Evolutionary conservation across 2,797 vertebrate species (phyloP).

Genomic region (Helostoma temminkii): DNA sequence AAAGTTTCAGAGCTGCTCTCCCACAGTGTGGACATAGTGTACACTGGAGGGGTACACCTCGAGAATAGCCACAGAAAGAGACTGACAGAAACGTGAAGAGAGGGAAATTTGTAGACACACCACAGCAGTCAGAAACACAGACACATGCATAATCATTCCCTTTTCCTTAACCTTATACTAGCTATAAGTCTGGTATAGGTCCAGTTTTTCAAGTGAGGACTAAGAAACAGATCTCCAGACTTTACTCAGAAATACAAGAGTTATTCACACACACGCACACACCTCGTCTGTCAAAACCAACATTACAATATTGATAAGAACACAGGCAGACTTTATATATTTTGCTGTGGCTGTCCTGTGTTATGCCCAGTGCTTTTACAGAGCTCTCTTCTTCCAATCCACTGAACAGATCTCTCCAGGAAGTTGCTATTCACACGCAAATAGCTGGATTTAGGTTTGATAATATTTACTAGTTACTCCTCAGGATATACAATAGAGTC

Average conservation of each 20-base stretch:
- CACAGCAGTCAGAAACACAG: slow-evolving; percentile 4
- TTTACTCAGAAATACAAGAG: background rate
- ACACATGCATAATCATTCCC: slow-evolving; percentile 18
- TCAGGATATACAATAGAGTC: slow-evolving; percentile 7
- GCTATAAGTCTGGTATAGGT: background rate
- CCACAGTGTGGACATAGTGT: slow-evolving; percentile 69
- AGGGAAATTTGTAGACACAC: slow-evolving; percentile 57
- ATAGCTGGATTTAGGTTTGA: slow-evolving; percentile 38
- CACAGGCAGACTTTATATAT: background rate
- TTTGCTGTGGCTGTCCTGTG: slow-evolving; percentile 9
- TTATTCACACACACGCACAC: slow-evolving; percentile 7
- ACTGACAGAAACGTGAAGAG: slow-evolving; percentile 52
- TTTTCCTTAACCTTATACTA: background rate
- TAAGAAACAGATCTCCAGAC: background rate
- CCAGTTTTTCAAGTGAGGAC: background rate
- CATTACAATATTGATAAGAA: background rate
- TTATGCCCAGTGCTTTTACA: slow-evolving; percentile 15
- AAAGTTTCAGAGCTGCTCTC: slow-evolving; percentile 78
- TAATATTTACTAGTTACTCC: slow-evolving; percentile 26
- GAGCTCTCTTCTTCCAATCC: slow-evolving; percentile 12
- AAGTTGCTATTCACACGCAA: slow-evolving; percentile 40
- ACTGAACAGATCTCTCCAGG: slow-evolving; percentile 24
- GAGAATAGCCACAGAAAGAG: slow-evolving; percentile 62
- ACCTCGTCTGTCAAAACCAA: background rate
- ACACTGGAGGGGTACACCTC: slow-evolving; percentile 72